phyloP scores from a whole-genome alignment of 2,797 vertebrate species.

The Pseudochaenichthys georgianus region DNA sequence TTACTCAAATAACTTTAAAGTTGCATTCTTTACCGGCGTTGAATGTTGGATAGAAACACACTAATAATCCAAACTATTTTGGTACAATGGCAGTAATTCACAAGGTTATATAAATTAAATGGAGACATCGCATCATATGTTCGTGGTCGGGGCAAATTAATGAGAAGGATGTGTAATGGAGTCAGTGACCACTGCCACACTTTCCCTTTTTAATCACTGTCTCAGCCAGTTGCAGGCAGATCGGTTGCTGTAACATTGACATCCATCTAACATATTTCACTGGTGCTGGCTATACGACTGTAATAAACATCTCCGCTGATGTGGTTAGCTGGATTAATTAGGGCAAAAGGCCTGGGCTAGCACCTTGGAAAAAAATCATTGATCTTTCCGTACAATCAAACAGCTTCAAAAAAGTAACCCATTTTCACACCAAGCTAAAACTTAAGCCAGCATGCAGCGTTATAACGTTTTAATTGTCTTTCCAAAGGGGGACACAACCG shows the following conservation, averaged over 20 bases:
- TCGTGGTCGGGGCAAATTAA: slow-evolving; percentile 70
- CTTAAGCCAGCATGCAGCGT: slow-evolving; percentile 11
- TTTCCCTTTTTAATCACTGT: slow-evolving; percentile 66
- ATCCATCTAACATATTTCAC: slow-evolving; percentile 24
- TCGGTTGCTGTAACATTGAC: slow-evolving; percentile 28
- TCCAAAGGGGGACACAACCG: background rate
- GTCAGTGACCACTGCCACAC: slow-evolving; percentile 73
- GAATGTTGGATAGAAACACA: background rate
- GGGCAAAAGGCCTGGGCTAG: slow-evolving; percentile 78
- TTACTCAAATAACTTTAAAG: slow-evolving; percentile 54
- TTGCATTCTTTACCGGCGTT: slow-evolving; percentile 15
- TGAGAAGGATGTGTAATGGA: slow-evolving; percentile 74
- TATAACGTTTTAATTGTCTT: background rate
- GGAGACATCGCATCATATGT: slow-evolving; percentile 45
- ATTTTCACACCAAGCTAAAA: slow-evolving; percentile 44
- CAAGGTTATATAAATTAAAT: slow-evolving; percentile 9
- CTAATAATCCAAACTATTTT: background rate
- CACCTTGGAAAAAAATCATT: slow-evolving; percentile 70
- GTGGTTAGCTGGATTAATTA: slow-evolving; percentile 72
- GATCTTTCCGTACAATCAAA: slow-evolving; percentile 68
- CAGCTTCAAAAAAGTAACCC: slow-evolving; percentile 63
- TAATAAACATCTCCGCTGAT: slow-evolving; percentile 41
- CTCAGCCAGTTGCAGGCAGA: slow-evolving; percentile 46
- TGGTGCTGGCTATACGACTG: background rate
- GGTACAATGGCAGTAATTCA: background rate